Evolutionary conservation across 2,888 invertebrate species (phyloP).

Genomic region (Cantharis rufa): DNA sequence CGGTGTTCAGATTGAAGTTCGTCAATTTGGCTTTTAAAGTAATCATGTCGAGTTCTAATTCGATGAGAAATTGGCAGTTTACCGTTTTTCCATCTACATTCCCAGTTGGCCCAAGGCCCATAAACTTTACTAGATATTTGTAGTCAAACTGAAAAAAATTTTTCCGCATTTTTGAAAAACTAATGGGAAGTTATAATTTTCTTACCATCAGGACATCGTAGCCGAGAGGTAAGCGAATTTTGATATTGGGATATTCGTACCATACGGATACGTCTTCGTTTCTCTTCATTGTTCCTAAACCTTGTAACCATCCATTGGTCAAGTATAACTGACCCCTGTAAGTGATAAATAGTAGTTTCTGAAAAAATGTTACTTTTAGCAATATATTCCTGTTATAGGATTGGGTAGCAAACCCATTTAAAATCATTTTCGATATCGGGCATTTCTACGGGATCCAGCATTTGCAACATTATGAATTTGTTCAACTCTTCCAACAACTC

Average conservation of each 20-base stretch:
- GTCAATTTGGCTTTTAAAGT: neutral
- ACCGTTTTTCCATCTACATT: conserved; percentile 52
- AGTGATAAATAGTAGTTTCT: conserved; percentile 54
- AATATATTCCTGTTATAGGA: neutral
- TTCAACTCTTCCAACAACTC: neutral
- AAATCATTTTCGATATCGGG: conserved; percentile 2
- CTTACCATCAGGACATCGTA: conserved; percentile 36
- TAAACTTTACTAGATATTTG: conserved; percentile 58
- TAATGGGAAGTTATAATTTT: neutral
- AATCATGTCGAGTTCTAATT: neutral
- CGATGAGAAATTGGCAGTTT: neutral
- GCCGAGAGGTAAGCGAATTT: conserved; percentile 5
- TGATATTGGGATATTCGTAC: conserved; percentile 23
- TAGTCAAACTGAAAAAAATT: conserved; percentile 57
- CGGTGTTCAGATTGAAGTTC: neutral
- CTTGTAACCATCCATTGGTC: conserved; percentile 57
- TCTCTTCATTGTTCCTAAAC: conserved; percentile 57
- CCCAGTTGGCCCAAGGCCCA: conserved; percentile 61
- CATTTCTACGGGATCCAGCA: conserved; percentile 4
- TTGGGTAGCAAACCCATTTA: neutral
- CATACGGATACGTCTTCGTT: conserved; percentile 54
- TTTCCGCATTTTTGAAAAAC: neutral
- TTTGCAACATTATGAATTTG: neutral
- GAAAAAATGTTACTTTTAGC: neutral
- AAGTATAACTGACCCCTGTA: conserved; percentile 61